Evolutionary conservation across 2,888 invertebrate genomes (phyloP).

Genomic region (Dermolepida albohirtum): DNA sequence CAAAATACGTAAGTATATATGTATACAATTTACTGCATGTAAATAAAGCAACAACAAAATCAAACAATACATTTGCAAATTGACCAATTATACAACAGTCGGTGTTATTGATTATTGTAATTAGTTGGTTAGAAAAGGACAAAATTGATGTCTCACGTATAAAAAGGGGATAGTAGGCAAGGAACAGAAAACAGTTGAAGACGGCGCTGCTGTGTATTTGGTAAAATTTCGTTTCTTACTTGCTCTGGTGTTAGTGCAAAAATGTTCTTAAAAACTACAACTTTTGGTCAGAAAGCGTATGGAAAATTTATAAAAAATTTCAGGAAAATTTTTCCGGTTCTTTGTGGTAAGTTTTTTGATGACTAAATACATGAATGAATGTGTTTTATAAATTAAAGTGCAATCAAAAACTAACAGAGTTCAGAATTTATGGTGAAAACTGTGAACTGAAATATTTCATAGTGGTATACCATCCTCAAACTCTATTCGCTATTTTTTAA

Average conservation of each 20-base stretch:
- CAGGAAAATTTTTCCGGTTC: constrained; percentile 37
- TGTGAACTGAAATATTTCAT: too few relatives aligned
- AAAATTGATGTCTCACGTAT: background rate
- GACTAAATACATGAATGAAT: too few relatives aligned
- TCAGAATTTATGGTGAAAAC: too few relatives aligned
- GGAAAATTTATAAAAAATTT: constrained; percentile 4
- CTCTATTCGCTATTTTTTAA: too few relatives aligned
- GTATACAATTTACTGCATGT: background rate
- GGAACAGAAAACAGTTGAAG: constrained; percentile 14
- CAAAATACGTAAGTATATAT: too few relatives aligned
- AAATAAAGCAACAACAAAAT: constrained; percentile 21
- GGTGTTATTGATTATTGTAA: constrained; percentile 23
- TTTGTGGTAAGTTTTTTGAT: constrained; percentile 39
- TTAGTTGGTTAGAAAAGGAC: constrained; percentile 31
- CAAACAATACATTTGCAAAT: constrained; percentile 26
- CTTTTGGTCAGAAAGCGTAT: background rate
- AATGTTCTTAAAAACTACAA: background rate
- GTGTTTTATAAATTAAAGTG: too few relatives aligned
- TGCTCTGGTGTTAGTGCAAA: background rate
- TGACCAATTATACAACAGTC: constrained; percentile 21
- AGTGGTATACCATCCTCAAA: too few relatives aligned
- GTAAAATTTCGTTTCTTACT: constrained; percentile 5
- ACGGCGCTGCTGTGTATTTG: background rate
- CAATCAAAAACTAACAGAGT: too few relatives aligned
- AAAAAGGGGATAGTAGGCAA: constrained; percentile 3